Percentiles rank a stretch among this genome's conserved stretches.
Conservation (phyloP, 37 sponge, comb jelly and placozoan species). For the Diacarnus erythraeanus region DNA sequence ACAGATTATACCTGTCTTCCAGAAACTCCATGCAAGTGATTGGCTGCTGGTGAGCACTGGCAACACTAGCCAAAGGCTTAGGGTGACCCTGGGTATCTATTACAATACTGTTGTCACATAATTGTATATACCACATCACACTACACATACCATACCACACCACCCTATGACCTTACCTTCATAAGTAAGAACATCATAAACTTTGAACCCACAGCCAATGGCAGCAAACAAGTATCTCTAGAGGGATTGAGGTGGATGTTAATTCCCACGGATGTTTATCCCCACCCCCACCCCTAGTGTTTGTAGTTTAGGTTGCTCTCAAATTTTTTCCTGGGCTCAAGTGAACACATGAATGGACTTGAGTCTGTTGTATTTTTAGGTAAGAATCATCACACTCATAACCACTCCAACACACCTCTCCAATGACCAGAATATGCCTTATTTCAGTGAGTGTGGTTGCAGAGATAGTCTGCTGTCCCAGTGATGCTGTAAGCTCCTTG, state of each 20-base stretch:
- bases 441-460: slow-evolving; percentile 8
- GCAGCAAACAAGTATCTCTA: slow-evolving; percentile 61
- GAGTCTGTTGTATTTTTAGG: not conserved
- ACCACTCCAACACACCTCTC: slow-evolving; percentile 46
- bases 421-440: slow-evolving; percentile 36
- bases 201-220: slow-evolving; percentile 48
- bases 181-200: slow-evolving; percentile 56
- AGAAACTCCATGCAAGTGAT: slow-evolving; percentile 64
- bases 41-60: slow-evolving; percentile 44
- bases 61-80: slow-evolving; percentile 49
- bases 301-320: no score
- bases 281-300: no score
- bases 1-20: slow-evolving; percentile 27
- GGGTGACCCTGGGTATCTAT: slow-evolving; percentile 48
- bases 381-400: no score
- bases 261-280: no score
- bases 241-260: not conserved
- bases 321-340: no score
- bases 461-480: not conserved
- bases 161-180: slow-evolving; percentile 43
- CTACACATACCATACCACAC: not conserved
- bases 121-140: no score
- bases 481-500: not conserved
- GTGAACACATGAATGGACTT: no score
- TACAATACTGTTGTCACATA: no score